Percentiles rank a stretch among this genome's conserved stretches.
phyloP scores from a whole-genome alignment of 1,140 invertebrate species.

The Anastrepha ludens region DNA sequence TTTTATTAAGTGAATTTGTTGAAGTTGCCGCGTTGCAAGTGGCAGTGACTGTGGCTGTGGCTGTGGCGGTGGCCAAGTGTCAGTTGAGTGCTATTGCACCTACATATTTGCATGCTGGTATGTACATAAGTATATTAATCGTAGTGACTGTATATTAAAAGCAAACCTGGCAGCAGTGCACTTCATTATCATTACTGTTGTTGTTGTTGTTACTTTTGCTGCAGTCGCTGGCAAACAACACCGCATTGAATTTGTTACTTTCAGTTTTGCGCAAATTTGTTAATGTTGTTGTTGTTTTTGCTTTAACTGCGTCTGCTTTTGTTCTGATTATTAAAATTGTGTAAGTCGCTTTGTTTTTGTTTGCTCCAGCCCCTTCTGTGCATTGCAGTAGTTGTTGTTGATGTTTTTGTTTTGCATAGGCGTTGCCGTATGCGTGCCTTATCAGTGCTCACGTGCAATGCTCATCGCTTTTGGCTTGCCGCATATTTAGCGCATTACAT shows the following conservation, averaged over 20 bases:
- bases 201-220: constrained; percentile 3
- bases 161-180: constrained; percentile 14
- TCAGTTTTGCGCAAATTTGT: constrained; percentile 30
- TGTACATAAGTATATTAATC: neutral
- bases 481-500: neutral
- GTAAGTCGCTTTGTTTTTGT: constrained; percentile 1
- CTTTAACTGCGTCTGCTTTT: constrained; percentile 12
- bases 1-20: constrained; percentile 49
- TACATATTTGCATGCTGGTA: constrained; percentile 27
- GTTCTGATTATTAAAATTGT: constrained; percentile 24
- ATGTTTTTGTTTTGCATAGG: neutral
- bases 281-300: neutral
- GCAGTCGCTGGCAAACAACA: neutral
- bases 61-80: constrained; percentile 12
- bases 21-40: constrained; percentile 42
- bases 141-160: constrained; percentile 31
- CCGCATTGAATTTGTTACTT: constrained; percentile 8
- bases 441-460: constrained; percentile 31
- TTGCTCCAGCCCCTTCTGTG: neutral
- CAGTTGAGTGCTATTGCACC: constrained; percentile 18
- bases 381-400: neutral
- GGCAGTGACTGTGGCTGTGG: neutral
- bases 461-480: constrained; percentile 9
- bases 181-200: neutral
- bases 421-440: constrained; percentile 23